Base-by-base conservation (phyloP, 1,140 invertebrate species). In the Anastatus disparis region DNA sequence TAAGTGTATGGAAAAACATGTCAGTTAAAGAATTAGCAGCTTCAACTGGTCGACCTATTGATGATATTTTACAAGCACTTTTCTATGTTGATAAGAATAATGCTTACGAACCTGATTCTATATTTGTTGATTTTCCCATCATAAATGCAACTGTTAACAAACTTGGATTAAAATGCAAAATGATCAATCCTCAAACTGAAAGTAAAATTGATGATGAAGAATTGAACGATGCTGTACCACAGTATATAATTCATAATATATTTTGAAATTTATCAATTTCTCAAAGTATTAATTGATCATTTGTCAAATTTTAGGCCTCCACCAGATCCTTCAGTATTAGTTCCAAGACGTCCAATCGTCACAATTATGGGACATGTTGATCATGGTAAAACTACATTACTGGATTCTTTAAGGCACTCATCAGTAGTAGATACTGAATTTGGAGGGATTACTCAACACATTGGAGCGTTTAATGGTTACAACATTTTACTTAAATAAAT, bases 311-410 rank as follows among this genome's bases (percentile, higher is more conserved):
- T 65, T 62, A 84, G 81, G 22, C 85, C 90, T 52, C 90, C 91
- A 1, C 90, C 93, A 0, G 87, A 93, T 17, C 84, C 91, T 29
- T 83, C 88, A 0, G 84, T 87, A 40, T 80, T 88, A 13, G 81
- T 96, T 12, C 88, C 89, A 46, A 87, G 96, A 27, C 91, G 93
- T 26, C 96, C 97, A 1, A 93, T 99, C 2, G 96, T 99, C 1
- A 97, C 97, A 4, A 95, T 99, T 15, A 99, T 99, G 97, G 98
- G 98, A 0, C 98, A 99, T 87, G 97, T 99, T 2, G 98, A 99
- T 89, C 98, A 99, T 88, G 97, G 97, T 2, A 99, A 99, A 90
- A 99, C 98, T 4, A 99, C 98, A 3, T 87, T 99, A 3, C 84
- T 99, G 8, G 98, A 99, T 87, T 87, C 93, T 1, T 84, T 99